phyloP scores from a whole-genome alignment of 2,888 invertebrate species.

The Andrena hattorfiana region DNA sequence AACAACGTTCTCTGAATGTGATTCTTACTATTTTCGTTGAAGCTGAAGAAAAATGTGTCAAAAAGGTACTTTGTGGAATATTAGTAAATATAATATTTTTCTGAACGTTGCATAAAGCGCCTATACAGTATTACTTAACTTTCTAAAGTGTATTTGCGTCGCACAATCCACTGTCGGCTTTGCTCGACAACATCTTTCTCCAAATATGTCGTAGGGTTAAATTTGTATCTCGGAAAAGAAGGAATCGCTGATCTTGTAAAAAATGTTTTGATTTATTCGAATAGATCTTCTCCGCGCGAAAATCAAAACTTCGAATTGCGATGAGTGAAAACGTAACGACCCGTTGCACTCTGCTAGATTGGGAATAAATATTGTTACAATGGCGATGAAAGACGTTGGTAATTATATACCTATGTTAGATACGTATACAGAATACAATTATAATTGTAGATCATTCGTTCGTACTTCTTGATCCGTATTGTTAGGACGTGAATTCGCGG shows the following conservation, averaged over 20 bases:
- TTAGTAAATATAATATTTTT: not conserved
- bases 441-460: constrained; percentile 54
- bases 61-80: not conserved
- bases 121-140: constrained; percentile 30
- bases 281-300: constrained; percentile 4
- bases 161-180: constrained; percentile 63
- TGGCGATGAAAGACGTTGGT: constrained; percentile 7
- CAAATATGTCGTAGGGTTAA: constrained; percentile 38
- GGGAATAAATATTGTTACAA: constrained; percentile 16
- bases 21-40: not conserved
- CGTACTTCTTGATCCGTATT: constrained; percentile 32
- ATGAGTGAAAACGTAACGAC: constrained; percentile 11
- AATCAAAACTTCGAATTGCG: constrained; percentile 12
- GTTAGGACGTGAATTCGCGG: constrained; percentile 10
- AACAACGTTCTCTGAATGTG: constrained; percentile 1
- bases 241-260: constrained; percentile 1
- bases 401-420: constrained; percentile 1
- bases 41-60: not conserved
- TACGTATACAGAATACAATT: not conserved
- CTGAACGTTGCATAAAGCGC: not conserved
- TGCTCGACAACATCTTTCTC: constrained; percentile 39
- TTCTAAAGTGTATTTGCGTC: constrained; percentile 67
- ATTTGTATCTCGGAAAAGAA: constrained; percentile 17
- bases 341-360: constrained; percentile 24
- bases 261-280: constrained; percentile 8